phyloP scores from a whole-genome alignment of 2,113 vertebrate species.

The Callithrix jacchus region DNA sequence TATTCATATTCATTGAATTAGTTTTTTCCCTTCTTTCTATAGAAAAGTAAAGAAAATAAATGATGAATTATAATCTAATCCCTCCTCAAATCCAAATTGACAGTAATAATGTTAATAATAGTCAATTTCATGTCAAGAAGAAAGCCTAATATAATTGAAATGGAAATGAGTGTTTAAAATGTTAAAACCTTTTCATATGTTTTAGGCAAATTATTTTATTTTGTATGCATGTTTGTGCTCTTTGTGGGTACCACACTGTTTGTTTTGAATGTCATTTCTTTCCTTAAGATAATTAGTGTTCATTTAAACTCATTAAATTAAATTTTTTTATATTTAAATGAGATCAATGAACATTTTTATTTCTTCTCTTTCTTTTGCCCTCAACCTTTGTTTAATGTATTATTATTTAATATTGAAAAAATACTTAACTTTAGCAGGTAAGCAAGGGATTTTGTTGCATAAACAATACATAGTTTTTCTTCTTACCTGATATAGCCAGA shows the following conservation, averaged over 20 bases:
- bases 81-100: not conserved
- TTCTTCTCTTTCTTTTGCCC: not conserved
- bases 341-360: not conserved
- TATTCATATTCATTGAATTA: constrained; percentile 7
- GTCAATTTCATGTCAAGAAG: constrained; percentile 19
- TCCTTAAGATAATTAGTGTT: not conserved
- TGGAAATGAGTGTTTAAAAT: constrained; percentile 39
- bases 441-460: not conserved
- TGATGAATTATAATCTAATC: constrained; percentile 18
- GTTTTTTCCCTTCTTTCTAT: not conserved
- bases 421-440: not conserved
- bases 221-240: not conserved
- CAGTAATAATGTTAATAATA: not conserved
- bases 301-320: not conserved
- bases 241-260: not conserved
- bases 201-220: constrained; percentile 29
- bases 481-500: not conserved
- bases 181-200: not conserved
- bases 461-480: not conserved
- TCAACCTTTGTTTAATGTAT: constrained; percentile 10
- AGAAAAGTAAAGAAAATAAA: constrained; percentile 31
- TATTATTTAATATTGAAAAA: constrained; percentile 26
- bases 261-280: not conserved
- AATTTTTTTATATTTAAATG: not conserved
- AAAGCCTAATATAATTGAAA: constrained; percentile 41